These are phyloP conservation scores for Danaus chrysippus DNA, from an alignment of 2,888 invertebrate species.

Conservation along the genomic window DNA sequence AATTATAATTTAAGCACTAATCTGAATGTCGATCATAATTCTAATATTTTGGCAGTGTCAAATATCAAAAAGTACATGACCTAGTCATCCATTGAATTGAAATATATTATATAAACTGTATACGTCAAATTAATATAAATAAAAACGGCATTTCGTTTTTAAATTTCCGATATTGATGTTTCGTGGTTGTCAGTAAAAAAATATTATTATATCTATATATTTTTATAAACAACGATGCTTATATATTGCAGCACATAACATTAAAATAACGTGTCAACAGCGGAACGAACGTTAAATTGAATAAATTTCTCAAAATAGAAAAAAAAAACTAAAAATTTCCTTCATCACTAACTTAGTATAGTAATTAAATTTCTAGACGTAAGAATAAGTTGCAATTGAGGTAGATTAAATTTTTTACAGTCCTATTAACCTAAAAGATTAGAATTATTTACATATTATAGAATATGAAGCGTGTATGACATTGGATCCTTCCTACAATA, in stretches of 20 bases:
- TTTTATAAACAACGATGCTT: constrained; percentile 58
- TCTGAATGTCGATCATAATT: neutral
- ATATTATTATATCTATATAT: constrained; percentile 58
- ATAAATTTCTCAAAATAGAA: constrained; percentile 53
- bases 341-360: constrained; percentile 73
- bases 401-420: constrained; percentile 78
- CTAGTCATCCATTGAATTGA: neutral
- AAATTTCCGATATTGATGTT: no score
- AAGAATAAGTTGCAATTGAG: constrained; percentile 76
- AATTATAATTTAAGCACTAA: neutral
- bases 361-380: constrained; percentile 68
- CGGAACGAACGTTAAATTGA: neutral
- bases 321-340: constrained; percentile 42
- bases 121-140: no score
- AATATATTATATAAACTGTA: no score
- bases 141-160: no score
- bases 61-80: neutral
- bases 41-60: constrained; percentile 1
- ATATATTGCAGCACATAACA: constrained; percentile 66
- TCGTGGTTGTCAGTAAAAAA: constrained; percentile 40
- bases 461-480: constrained; percentile 64
- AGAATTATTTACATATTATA: constrained; percentile 73
- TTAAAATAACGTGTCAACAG: constrained; percentile 28
- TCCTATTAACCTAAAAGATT: constrained; percentile 77
- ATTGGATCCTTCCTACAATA: constrained; percentile 55